Base-by-base conservation (phyloP, 2,113 vertebrate species). In the Phyllostomus hastatus region DNA sequence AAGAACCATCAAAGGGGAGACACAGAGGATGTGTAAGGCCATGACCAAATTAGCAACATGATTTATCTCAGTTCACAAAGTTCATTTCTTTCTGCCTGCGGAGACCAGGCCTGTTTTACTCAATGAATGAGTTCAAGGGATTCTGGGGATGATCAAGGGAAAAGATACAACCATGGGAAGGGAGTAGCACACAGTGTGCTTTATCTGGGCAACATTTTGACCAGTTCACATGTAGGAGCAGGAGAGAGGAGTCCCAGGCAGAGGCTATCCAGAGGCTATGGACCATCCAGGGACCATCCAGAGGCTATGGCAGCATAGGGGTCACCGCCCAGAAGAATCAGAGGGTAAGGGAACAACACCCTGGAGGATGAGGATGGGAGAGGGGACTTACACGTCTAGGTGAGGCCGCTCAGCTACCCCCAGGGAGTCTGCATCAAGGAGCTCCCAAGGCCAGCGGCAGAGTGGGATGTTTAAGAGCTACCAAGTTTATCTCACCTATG, bases 311-410 rank as follows among this genome's bases (percentile, higher is more conserved):
- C 6, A 2, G 1, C 17, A 38, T 0, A 4, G 43, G 4, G 33
- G 1, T 4, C 1, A 66, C 41, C 5, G 7, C 10, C 1, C 10
- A 17, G n/a, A 22, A 93, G 5, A 26, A 31, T 3, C 11, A 11
- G 72, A 48, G 28, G 15, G 4, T 19, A 43, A 79, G 38, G 66
- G 33, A 67, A 15, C 38, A 43, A 43, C 15, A 48, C 28, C 2
- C 2, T 2, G 48, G 9, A 19, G 24, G 14, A 12, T 33, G 11
- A 35, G 1, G 0, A 22, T 7, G 0, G 5, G 5, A 79, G 43
- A 76, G 72, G 5, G 10, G 24, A 24, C 57, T 22, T 41, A 19
- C 1, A 7, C 5, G 3, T 87, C 57, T 43, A 24, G 9, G 48
- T 4, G 78, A 7, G n/a, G 20, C 11, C 0, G 0, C n/a, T 50